phyloP scores from a whole-genome alignment of 2,113 vertebrate genomes.

The Megaleporinus macrocephalus region DNA sequence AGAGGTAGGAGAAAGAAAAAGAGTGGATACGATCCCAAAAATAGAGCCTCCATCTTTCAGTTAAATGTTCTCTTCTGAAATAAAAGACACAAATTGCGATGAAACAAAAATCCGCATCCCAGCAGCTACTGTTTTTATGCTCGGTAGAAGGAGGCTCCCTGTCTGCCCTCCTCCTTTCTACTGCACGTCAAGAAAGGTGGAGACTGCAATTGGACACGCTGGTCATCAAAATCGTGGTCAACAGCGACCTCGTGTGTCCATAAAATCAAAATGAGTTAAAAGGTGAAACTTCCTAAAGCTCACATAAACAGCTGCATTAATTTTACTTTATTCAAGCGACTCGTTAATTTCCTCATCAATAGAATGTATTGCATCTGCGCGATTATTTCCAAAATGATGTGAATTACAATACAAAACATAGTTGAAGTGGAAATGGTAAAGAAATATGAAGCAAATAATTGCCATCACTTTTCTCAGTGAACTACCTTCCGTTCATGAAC shows the following conservation, averaged over 20 bases:
- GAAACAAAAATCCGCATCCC: not conserved
- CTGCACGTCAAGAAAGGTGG: constrained; percentile 49
- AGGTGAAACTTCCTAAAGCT: not conserved
- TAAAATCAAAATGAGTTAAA: not conserved
- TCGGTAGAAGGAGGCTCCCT: not conserved
- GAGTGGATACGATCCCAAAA: not conserved
- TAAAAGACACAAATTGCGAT: not conserved
- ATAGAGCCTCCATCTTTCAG: not conserved
- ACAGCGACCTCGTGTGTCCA: constrained; percentile 66
- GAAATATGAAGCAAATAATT: too few relatives aligned
- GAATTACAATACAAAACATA: too few relatives aligned
- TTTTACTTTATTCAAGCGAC: not conserved
- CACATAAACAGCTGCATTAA: not conserved
- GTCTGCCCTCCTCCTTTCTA: not conserved
- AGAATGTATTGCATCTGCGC: too few relatives aligned
- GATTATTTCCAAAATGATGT: too few relatives aligned
- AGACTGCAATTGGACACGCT: not conserved
- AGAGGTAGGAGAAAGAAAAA: constrained; percentile 22
- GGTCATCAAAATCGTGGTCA: constrained; percentile 62
- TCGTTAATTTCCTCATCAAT: too few relatives aligned
- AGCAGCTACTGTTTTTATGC: not conserved
- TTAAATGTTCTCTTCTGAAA: not conserved
- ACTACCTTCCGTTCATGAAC: too few relatives aligned
- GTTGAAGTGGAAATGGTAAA: too few relatives aligned
- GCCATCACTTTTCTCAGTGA: too few relatives aligned